Evolutionary conservation across 2,797 vertebrate genomes (phyloP), one percentile per base, ranked within the genome.

Genomic region (Myotis planiceps): DNA sequence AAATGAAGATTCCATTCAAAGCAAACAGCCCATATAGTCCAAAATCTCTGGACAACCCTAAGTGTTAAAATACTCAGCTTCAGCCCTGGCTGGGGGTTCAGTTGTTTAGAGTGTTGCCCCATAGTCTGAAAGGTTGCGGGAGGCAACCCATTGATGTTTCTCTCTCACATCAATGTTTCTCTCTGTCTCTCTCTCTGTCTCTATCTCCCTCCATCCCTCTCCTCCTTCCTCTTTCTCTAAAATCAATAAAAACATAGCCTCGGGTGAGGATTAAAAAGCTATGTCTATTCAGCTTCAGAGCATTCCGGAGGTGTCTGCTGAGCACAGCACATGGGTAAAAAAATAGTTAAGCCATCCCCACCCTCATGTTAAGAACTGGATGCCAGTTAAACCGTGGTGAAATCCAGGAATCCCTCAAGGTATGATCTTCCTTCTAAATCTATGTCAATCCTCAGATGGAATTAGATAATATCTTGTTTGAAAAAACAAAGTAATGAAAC

Each of bases 341-440:
- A 85, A 90, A 86, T 42, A 60, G 65, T 88, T 84, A 76, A 55
- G 80, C 4, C 1, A 51, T 81, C 88, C 32, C 13, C 15, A 60
- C 10, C 27, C 10, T 86, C 37, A 39, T 55, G 15, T 27, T 65
- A 86, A 65, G 9, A 7, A 3, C 14, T 37, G 9, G 66, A 72
- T 84, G 21, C 27, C 85, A 86, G 71, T 91, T 53, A 94, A 86
- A 63, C 84, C 7, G 21, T 7, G 21, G 25, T 74, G 25, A 97
- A 96, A 86, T 71, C 63, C 53, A 79, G 19, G 21, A 88, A 87
- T 81, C 34, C 49, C 37, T 92, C 47, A 74, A 95, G 55, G 76
- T 91, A 71, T 85, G 25, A 58, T 39, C 34, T 89, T 76, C n/a
- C 78, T 78, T 29, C 74, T 32, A 84, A 94, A 7, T 86, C 10